Base-by-base conservation (phyloP, 1,140 invertebrate genomes). In the Proctacanthus coquilletti region DNA sequence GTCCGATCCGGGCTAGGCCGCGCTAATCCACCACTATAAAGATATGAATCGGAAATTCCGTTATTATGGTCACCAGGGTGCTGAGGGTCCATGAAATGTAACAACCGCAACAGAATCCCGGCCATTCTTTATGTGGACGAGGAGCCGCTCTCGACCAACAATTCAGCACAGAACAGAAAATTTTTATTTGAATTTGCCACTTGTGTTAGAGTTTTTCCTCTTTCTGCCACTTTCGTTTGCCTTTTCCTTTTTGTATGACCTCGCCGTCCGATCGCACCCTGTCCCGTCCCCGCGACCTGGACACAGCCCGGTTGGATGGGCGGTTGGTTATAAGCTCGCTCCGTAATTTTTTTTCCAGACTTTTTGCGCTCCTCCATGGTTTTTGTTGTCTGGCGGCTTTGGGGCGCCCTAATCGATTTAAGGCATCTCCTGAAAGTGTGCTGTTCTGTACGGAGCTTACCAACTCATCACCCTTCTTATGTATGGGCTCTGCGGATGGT, bases 331-430 rank as follows among this genome's bases (percentile, higher is more conserved):
- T n/a, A n/a, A n/a, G n/a, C n/a, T n/a, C n/a, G n/a, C n/a, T n/a
- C n/a, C n/a, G n/a, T n/a, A n/a, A n/a, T n/a, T n/a, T n/a, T n/a
- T n/a, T n/a, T n/a, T n/a, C n/a, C n/a, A n/a, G n/a, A n/a, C n/a
- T n/a, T n/a, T n/a, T n/a, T n/a, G n/a, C n/a, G n/a, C n/a, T n/a
- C n/a, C n/a, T n/a, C n/a, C n/a, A 9, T 27, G 23, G 23, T 27
- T 27, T 27, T 27, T 27, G 23, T 27, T 27, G 23, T 27, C 23
- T 27, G 23, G 23, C 23, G 23, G 23, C 23, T 27, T 27, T 27
- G 13, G 23, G 23, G 23, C 23, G 23, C 23, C 23, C 23, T 27
- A 27, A 27, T 27, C 23, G 23, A 27, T 27, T 27, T 27, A 27
- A 13, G 13, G 23, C 23, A 27, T 27, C 23, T 13, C 13, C 13